Conservation (phyloP, 2,888 invertebrate genomes). For the Gymnosoma rotundatum region DNA sequence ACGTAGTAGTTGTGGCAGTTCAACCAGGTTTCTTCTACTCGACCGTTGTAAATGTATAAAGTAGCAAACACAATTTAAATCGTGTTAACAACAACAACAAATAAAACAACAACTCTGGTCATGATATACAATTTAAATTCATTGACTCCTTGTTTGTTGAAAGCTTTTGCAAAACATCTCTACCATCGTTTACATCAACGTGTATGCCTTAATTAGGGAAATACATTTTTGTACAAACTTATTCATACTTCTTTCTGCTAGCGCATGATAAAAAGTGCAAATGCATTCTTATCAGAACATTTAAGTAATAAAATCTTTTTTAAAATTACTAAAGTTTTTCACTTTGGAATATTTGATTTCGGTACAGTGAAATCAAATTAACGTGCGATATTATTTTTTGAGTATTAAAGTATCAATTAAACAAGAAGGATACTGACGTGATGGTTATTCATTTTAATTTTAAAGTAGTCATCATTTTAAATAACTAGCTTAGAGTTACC, state of each 20-base stretch:
- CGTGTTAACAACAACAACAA: conserved; percentile 42
- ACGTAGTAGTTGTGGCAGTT: conserved; percentile 61
- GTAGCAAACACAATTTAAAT: conserved; percentile 46
- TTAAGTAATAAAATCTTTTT: neutral
- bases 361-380: no score
- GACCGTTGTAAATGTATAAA: conserved; percentile 37
- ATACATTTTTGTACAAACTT: neutral
- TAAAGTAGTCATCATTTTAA: no score
- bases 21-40: conserved; percentile 36
- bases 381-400: no score
- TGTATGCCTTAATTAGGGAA: no score
- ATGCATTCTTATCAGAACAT: neutral
- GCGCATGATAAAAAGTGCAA: conserved; percentile 5
- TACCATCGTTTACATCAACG: conserved; percentile 3
- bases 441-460: no score
- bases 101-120: conserved; percentile 27
- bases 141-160: conserved; percentile 66
- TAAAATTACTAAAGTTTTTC: neutral
- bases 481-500: no score
- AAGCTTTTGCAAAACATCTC: conserved; percentile 54
- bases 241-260: neutral
- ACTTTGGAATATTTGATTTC: no score
- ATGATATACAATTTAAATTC: conserved; percentile 63
- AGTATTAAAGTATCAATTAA: no score
- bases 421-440: no score